phyloP scores from a whole-genome alignment of 2,888 invertebrate species.

The Nomada ferruginata region DNA sequence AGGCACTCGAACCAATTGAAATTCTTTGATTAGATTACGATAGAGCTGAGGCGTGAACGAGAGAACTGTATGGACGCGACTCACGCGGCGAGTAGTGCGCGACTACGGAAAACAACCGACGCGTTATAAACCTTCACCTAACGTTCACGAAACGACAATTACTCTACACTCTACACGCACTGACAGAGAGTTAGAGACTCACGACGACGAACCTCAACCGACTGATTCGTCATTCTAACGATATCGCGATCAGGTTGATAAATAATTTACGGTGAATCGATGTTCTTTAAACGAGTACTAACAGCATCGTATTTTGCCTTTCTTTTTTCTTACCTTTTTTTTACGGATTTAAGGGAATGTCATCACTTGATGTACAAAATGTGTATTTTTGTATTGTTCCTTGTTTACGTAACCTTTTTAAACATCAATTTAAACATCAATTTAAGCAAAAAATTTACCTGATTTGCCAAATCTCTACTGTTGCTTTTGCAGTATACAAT shows the following conservation, averaged over 20 bases:
- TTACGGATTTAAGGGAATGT: too few relatives aligned
- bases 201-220: background rate
- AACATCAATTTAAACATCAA: too few relatives aligned
- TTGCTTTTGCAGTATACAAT: too few relatives aligned
- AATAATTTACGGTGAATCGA: background rate
- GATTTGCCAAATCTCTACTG: too few relatives aligned
- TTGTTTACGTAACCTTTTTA: too few relatives aligned
- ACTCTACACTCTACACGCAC: slow-evolving; percentile 26
- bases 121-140: slow-evolving; percentile 34
- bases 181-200: background rate
- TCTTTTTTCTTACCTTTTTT: too few relatives aligned
- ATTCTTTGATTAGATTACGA: slow-evolving; percentile 18
- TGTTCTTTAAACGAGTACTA: background rate
- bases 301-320: too few relatives aligned
- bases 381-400: too few relatives aligned
- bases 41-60: slow-evolving; percentile 5
- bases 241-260: background rate
- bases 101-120: slow-evolving; percentile 55
- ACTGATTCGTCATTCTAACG: background rate
- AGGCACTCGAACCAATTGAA: slow-evolving; percentile 25
- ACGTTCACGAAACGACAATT: slow-evolving; percentile 23
- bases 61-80: slow-evolving; percentile 21
- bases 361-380: too few relatives aligned
- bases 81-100: slow-evolving; percentile 48
- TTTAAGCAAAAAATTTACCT: too few relatives aligned